phyloP scores from a whole-genome alignment of 2,888 invertebrate species.

The Acanthosepion esculentum region DNA sequence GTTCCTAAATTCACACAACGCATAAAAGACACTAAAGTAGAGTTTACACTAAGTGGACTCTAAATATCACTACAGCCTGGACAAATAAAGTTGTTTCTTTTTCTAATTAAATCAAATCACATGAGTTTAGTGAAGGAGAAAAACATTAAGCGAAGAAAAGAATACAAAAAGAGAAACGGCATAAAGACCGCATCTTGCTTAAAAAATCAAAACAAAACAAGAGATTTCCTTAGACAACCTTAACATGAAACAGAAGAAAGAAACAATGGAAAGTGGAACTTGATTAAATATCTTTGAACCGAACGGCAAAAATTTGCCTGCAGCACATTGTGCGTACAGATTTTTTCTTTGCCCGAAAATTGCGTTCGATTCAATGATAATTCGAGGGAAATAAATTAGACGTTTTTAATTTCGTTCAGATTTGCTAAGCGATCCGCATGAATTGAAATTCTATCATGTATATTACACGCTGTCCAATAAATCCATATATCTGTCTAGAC shows the following conservation, averaged over 20 bases:
- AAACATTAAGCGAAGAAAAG: not conserved
- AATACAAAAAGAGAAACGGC: not conserved
- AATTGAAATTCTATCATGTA: not conserved
- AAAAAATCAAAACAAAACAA: not conserved
- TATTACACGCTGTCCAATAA: not conserved
- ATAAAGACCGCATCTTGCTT: not conserved
- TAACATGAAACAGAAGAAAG: not conserved
- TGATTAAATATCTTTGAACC: not conserved
- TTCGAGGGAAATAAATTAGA: slow-evolving; percentile 4
- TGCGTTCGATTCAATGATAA: not conserved
- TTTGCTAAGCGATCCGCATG: not conserved
- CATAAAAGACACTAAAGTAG: too few species aligned
- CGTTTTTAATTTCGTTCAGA: not conserved
- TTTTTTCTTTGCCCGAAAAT: not conserved
- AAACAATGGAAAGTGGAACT: not conserved
- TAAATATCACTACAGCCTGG: not conserved
- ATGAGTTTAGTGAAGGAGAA: not conserved
- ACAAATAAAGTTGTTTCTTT: not conserved
- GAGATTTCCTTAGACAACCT: not conserved
- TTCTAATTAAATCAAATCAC: not conserved
- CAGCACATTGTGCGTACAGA: not conserved
- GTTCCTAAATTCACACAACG: too few species aligned
- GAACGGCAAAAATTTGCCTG: not conserved
- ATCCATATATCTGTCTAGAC: slow-evolving; percentile 22
- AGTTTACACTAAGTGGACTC: not conserved